Base-by-base conservation (phyloP, 2,113 vertebrate species). In the Triplophysa dalaica region DNA sequence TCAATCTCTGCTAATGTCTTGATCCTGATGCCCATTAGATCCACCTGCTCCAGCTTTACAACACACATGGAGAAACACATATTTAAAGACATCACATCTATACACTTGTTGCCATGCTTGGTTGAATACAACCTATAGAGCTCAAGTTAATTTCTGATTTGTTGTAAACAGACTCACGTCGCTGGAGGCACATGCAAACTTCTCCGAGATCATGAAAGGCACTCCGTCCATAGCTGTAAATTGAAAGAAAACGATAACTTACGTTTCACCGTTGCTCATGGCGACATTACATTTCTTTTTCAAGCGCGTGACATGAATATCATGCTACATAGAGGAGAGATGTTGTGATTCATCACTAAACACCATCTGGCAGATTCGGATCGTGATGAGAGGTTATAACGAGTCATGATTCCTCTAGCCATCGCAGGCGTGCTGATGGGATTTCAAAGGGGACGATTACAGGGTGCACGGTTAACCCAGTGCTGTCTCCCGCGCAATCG, bases 121-220 rank as follows among this genome's bases (percentile, higher is more conserved):
- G 8, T 45, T 45, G 11, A 45, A 45, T 11, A 45, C n/a, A 19
- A 19, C 10, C 38, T 66, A 66, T 33, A 45, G 43, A 45, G 43
- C 8, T 45, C 10, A 45, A 22, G 26, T 16, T 29, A 24, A 66
- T 60, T 41, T 29, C 68, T 6, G 69, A 52, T 19, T 50, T 1
- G 21, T 9, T 58, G 54, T 64, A 56, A 14, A 62, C 9, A n/a
- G 21, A 95, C 97, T 97, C 88, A 99, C 97, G 86, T 94, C 94
- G 84, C 95, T 93, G 12, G 96, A 95, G 82, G 96, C 92, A 0
- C 95, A 97, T 22, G 96, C 94, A 85, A 98, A 99, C 93, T 98
- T 98, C 86, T 99, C 98, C 0, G 98, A 99, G 86, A 99, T 96
- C 94, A 96, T 96, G 77, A 99, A 99, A 83, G 98, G 98, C 85